Base-by-base conservation (phyloP, 2,113 vertebrate species). In the Seriola aureovittata region DNA sequence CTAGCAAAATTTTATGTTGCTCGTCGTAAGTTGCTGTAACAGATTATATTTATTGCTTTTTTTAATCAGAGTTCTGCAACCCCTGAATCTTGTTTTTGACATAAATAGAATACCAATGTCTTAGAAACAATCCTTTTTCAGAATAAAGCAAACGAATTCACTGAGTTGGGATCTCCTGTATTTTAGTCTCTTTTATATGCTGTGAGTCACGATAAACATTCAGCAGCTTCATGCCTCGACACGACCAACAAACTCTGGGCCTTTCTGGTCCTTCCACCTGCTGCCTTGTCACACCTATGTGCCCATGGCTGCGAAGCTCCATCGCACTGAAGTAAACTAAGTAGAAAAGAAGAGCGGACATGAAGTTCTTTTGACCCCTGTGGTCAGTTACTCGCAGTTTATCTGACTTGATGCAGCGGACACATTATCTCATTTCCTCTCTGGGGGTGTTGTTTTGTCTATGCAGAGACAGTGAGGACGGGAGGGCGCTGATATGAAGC, bases 231-330 rank as follows among this genome's bases (percentile, higher is more conserved):
- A 9, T 86, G 93, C 6, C 85, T 40, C 12, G 0, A 91, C 91
- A 90, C 13, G 91, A 82, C 71, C 5, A 21, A 40, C 57, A 70
- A 62, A 62, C 78, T 74, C n/a, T 14, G 50, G 63, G 72, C 38
- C 71, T 52, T 90, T 90, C 93, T 85, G 82, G 85, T 93, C 85
- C 70, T 82, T 88, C 90, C 84, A 89, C 88, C 89, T 88, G 81
- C 85, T 86, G 80, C 62, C 38, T 21, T 64, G 81, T 87, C 80
- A 88, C 88, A 62, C 93, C 85, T 84, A 70, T 68, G 67, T 11
- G 17, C 66, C 42, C 40, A 3, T 40, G 32, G 14, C 81, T 81
- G 48, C 58, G 54, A 83, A 75, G 44, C 67, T 54, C 34, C 57
- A 48, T 38, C 75, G 46, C 69, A 69, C 40, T 9, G 34, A 62